Base-by-base conservation (phyloP, 2,797 vertebrate species). In the Avahi laniger region DNA sequence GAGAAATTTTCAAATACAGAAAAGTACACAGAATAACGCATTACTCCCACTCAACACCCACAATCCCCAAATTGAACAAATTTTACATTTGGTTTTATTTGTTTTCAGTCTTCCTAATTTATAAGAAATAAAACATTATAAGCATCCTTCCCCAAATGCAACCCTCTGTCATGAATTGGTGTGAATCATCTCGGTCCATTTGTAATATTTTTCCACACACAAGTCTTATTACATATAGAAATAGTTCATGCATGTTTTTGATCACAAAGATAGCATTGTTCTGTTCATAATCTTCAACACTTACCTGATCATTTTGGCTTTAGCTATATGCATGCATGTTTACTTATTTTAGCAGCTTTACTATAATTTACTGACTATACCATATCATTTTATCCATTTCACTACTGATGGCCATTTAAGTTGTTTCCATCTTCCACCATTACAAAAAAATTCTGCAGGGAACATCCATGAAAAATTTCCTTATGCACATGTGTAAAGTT, bases 331-430 rank as follows among this genome's bases (percentile, higher is more conserved):
- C 20, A 67, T 6, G 3, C 24, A 70, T 78, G 26, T 43, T 50
- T 75, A 57, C 43, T 89, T 65, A 95, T 73, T 72, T 93, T 48
- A 84, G 73, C 33, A 93, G 57, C 50, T 80, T 90, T 85, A 33
- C 67, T 35, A 17, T 28, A 90, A 90, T 84, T 73, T 67, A n/a
- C 80, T 80, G 75, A 85, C 38, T 65, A 46, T 43, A 48, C 33
- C 26, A 75, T 59, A 86, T 30, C 46, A 67, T 15, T 86, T 30
- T 57, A 35, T 86, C 30, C 48, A 67, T 86, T 81, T 73, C 30
- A 5, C n/a, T 43, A 65, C 65, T 73, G 22, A 80, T 24, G 73
- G 41, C 59, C 22, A 43, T 80, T 72, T n/a, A 84, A 46, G 14
- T 93, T 89, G n/a, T 89, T 89, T 78, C 30, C 35, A 63, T 69